Conservation (phyloP, 1,140 invertebrate genomes). For the Acyrthosiphon pisum region DNA sequence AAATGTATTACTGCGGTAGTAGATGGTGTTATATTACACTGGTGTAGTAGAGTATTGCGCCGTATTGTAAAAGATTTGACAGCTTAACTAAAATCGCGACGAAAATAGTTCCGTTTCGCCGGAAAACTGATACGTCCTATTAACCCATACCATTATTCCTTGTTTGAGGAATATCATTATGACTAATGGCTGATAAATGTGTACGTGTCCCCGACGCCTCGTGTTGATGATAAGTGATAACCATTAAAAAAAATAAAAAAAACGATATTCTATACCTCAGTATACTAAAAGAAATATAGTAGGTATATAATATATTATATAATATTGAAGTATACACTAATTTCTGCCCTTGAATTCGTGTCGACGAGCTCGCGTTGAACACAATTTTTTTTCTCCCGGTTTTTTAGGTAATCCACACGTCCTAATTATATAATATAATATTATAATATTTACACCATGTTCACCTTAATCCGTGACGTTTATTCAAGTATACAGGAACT, state of each 20-base stretch:
- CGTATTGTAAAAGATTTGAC: neutral
- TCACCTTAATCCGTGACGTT: neutral
- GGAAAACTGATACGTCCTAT: neutral
- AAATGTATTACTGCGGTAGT: neutral
- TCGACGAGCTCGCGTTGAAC: neutral
- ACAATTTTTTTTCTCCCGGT: neutral
- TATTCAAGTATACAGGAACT: neutral
- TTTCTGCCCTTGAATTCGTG: neutral
- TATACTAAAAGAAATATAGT: neutral
- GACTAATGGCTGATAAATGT: neutral
- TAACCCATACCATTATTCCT: neutral
- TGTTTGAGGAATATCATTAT: neutral
- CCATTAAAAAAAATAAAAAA: neutral
- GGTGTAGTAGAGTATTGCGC: neutral
- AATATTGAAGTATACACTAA: neutral
- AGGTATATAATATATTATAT: neutral
- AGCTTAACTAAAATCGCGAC: neutral
- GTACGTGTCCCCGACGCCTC: too few relatives aligned
- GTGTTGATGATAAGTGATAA: neutral
- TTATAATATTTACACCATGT: neutral
- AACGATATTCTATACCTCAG: neutral
- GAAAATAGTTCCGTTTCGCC: neutral
- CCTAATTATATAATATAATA: neutral
- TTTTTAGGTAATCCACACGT: neutral
- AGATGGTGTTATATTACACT: neutral